Base-by-base conservation (phyloP, 2,797 vertebrate genomes). In the Microtus californicus region DNA sequence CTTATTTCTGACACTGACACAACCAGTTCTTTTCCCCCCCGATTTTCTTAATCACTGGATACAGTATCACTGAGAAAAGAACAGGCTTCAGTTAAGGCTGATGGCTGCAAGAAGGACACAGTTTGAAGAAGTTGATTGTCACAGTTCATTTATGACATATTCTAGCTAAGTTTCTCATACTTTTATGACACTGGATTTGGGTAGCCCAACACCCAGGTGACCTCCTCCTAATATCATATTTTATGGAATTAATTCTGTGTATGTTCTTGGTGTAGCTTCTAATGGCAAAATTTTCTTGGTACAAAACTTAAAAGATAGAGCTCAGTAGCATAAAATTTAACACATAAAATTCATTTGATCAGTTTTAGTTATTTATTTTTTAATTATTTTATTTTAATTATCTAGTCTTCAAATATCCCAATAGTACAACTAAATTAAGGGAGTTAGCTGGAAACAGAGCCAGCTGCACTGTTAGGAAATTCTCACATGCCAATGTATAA, bases 41-140 rank as follows among this genome's bases (percentile, higher is more conserved):
- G 5, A 23, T 6, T 88, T 78, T 0, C 12, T 94, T 76, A 40
- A 14, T 51, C 40, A 63, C 2, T 56, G 19, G 59, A 79, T 9
- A 5, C 15, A 80, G 21, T 3, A 45, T 73, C 85, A 25, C 83
- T 31, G 71, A 21, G 65, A 21, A 25, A 25, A 43, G 15, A 15
- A 5, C 45, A 34, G 34, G 45, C n/a, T 67, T 77, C 21, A 27
- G 2, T 3, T 13, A 40, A 73, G 17, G 29, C 10, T 23, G 15
- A 0, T 43, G 4, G n/a, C 21, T 63, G 15, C 3, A 86, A 11
- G 1, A 43, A 37, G 6, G 1, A 2, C 10, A 51, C 2, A 71
- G 31, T 40, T n/a, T 29, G 12, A 78, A 88, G 17, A 93, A 94
- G 31, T 1, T 69, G 7, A 34, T 25, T 59, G 40, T 4, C 48